Evolutionary conservation across 2,888 invertebrate genomes (phyloP).

Genomic region (Dinocampus coccinellae): DNA sequence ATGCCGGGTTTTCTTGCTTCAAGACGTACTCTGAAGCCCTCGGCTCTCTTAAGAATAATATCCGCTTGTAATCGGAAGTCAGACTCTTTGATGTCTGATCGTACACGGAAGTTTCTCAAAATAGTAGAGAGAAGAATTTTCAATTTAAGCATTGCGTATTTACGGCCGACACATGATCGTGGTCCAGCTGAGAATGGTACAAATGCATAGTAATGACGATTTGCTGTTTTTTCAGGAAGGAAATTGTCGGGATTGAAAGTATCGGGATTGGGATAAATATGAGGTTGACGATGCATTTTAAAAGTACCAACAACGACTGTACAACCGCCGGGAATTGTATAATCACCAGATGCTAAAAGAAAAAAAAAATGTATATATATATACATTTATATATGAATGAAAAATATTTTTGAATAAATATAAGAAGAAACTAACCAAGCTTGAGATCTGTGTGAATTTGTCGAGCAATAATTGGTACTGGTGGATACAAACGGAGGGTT

Average conservation of each 20-base stretch:
- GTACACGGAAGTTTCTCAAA: slow-evolving; percentile 77
- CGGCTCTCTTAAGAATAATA: slow-evolving; percentile 80
- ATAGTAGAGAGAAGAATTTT: slow-evolving; percentile 82
- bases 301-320: slow-evolving; percentile 79
- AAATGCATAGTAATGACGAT: slow-evolving; percentile 83
- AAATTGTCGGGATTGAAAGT: slow-evolving; percentile 85
- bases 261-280: slow-evolving; percentile 79
- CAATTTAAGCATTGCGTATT: slow-evolving; percentile 84
- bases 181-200: slow-evolving; percentile 87
- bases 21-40: slow-evolving; percentile 75
- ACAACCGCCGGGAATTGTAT: slow-evolving; percentile 78
- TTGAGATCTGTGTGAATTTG: slow-evolving; percentile 79
- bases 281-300: slow-evolving; percentile 77
- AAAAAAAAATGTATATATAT: neutral
- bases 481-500: slow-evolving; percentile 82
- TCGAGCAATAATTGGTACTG: slow-evolving; percentile 84
- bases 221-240: slow-evolving; percentile 80
- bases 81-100: slow-evolving; percentile 76
- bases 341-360: slow-evolving; percentile 74
- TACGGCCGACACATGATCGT: slow-evolving; percentile 84
- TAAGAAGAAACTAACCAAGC: slow-evolving; percentile 71
- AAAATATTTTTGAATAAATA: slow-evolving; percentile 7
- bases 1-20: slow-evolving; percentile 58
- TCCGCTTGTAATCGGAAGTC: slow-evolving; percentile 80
- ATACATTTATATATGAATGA: neutral